phyloP scores from a whole-genome alignment of 2,113 vertebrate genomes.

The Uria lomvia region DNA sequence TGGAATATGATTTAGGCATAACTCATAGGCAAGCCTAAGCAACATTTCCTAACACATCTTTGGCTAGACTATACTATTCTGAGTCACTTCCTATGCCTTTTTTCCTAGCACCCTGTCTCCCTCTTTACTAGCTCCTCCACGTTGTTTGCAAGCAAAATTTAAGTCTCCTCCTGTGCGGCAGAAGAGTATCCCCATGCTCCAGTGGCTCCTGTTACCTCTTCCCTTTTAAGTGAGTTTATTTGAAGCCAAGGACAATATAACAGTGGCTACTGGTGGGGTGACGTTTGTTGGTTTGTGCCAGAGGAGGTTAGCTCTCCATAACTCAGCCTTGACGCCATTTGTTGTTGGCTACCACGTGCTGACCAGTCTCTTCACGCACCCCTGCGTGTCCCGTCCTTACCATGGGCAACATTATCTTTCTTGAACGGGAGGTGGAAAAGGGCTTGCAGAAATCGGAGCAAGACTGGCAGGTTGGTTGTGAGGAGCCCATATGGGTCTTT shows the following conservation, averaged over 20 bases:
- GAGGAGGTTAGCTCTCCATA: not conserved
- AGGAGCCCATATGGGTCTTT: not conserved
- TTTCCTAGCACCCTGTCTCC: not conserved
- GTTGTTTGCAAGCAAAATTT: not conserved
- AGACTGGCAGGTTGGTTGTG: not conserved
- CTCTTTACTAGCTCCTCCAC: not conserved
- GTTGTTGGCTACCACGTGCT: not conserved
- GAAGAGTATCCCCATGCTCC: not conserved
- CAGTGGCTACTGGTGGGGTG: not conserved
- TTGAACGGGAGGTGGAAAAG: not conserved
- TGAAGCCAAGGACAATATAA: not conserved
- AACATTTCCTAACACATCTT: not conserved
- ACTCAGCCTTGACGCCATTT: not conserved
- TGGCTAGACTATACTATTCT: not conserved
- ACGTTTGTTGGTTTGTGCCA: accelerated
- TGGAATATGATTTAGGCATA: not conserved
- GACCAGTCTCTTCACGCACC: not conserved
- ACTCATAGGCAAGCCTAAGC: not conserved
- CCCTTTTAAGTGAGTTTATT: not conserved
- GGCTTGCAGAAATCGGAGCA: not conserved
- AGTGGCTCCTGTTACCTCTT: not conserved
- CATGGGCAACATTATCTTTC: not conserved
- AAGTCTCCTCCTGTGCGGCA: not conserved
- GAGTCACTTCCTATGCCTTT: not conserved
- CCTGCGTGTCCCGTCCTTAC: not conserved